A percentile compares a stretch with the other conserved stretches of the same genome.
phyloP scores from a whole-genome alignment of 2,113 vertebrate species.

The Cariama cristata region DNA sequence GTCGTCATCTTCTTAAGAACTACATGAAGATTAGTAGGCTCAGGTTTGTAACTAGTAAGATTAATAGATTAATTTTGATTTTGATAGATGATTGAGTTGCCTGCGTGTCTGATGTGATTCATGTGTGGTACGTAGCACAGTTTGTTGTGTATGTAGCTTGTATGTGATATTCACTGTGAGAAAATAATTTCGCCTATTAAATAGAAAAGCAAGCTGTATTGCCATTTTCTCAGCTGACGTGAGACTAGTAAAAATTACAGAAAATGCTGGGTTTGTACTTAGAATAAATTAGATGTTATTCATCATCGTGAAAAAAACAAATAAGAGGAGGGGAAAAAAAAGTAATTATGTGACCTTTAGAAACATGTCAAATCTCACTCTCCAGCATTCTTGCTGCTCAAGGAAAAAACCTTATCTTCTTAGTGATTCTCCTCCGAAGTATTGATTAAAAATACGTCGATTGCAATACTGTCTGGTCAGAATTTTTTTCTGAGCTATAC shows the following conservation, averaged over 20 bases:
- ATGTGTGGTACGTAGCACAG: not conserved
- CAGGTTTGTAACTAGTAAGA: not conserved
- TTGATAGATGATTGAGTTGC: not conserved
- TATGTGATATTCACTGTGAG: not conserved
- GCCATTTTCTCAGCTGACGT: not conserved
- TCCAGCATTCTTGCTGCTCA: not conserved
- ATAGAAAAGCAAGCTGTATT: not conserved
- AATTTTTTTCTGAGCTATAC: not conserved
- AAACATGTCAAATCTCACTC: not conserved
- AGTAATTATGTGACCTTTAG: not conserved
- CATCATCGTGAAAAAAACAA: not conserved
- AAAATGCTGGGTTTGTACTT: not conserved
- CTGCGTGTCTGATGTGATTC: not conserved
- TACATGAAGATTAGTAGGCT: not conserved
- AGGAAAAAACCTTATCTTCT: not conserved
- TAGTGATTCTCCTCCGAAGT: not conserved
- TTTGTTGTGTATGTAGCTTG: not conserved
- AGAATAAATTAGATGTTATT: not conserved
- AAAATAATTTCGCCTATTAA: not conserved
- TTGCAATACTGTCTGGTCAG: not conserved
- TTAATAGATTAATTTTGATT: not conserved
- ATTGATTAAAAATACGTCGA: not conserved
- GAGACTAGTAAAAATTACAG: not conserved
- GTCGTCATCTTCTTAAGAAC: not conserved
- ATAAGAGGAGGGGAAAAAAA: not conserved